A percentile compares a stretch with the other conserved stretches of the same genome.
phyloP scores from a whole-genome alignment of 2,113 vertebrate species.

The Nibea coibor region DNA sequence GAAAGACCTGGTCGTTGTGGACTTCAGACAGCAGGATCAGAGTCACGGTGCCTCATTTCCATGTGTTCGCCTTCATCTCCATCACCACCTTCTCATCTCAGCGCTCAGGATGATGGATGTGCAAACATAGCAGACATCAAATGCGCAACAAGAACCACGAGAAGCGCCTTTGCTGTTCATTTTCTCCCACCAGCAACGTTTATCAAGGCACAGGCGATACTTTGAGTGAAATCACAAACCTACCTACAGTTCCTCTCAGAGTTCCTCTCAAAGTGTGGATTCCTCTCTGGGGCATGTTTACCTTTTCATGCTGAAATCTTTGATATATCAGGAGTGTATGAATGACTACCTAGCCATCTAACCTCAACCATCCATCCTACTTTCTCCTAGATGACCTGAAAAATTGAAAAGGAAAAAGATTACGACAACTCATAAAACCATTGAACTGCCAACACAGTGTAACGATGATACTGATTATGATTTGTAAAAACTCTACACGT shows the following conservation, averaged over 20 bases:
- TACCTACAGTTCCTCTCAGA: conserved; percentile 19
- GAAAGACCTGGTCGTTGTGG: conserved; percentile 75
- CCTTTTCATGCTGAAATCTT: conserved; percentile 28
- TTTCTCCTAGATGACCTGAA: conserved; percentile 24
- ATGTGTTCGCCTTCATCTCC: conserved; percentile 63
- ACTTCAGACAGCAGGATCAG: conserved; percentile 81
- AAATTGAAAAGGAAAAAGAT: background rate
- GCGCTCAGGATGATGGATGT: conserved; percentile 68
- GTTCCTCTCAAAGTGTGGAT: conserved; percentile 26
- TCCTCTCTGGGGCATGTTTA: conserved; percentile 37
- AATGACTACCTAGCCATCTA: conserved; percentile 29
- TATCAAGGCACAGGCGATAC: conserved; percentile 30
- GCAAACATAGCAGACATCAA: conserved; percentile 44
- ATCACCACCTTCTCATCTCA: conserved; percentile 83
- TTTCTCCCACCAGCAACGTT: conserved; percentile 81
- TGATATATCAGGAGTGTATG: conserved; percentile 23
- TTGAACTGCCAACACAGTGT: conserved; percentile 55
- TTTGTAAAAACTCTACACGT: conserved; percentile 53
- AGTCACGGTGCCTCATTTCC: conserved; percentile 85
- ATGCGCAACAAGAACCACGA: conserved; percentile 66
- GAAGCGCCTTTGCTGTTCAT: conserved; percentile 86
- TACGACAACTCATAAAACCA: conserved; percentile 18
- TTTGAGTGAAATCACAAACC: conserved; percentile 30
- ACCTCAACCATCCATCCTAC: conserved; percentile 32
- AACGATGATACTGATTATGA: conserved; percentile 11